Evolutionary conservation across 2,113 vertebrate genomes (phyloP).

Genomic region (Leptobrachium ailaonicum): DNA sequence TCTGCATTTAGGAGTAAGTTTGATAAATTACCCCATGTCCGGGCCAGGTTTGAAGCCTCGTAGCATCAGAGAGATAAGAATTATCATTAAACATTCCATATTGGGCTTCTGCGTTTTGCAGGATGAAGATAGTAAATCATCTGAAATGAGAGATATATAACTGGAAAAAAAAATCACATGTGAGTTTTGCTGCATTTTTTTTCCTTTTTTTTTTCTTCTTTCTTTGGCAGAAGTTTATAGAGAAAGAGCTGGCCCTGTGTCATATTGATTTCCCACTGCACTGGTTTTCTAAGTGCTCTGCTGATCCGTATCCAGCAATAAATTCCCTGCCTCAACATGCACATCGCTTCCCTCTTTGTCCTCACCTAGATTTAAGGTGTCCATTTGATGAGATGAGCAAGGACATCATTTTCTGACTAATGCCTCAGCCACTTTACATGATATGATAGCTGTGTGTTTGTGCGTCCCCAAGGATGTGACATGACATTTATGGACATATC

Average conservation of each 20-base stretch:
- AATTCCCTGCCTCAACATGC: conserved; percentile 79
- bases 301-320: conserved; percentile 83
- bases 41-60: conserved; percentile 41
- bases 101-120: conserved; percentile 60
- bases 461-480: conserved; percentile 38
- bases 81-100: conserved; percentile 61
- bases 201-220: conserved; percentile 39
- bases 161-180: conserved; percentile 63
- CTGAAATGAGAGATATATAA: conserved; percentile 67
- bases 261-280: conserved; percentile 83
- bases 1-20: conserved; percentile 31
- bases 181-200: conserved; percentile 59
- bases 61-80: conserved; percentile 50
- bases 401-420: conserved; percentile 79
- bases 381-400: conserved; percentile 82
- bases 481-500: conserved; percentile 42
- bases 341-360: conserved; percentile 79
- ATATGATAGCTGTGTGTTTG: conserved; percentile 53
- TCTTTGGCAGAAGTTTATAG: conserved; percentile 69
- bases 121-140: conserved; percentile 68
- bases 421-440: conserved; percentile 64
- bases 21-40: conserved; percentile 30
- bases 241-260: conserved; percentile 75
- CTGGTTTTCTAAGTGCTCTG: conserved; percentile 83
- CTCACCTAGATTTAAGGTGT: conserved; percentile 84